These are phyloP conservation scores for Botia almorhae DNA, from an alignment of 2,797 vertebrate genomes.

Conservation along the genomic window DNA sequence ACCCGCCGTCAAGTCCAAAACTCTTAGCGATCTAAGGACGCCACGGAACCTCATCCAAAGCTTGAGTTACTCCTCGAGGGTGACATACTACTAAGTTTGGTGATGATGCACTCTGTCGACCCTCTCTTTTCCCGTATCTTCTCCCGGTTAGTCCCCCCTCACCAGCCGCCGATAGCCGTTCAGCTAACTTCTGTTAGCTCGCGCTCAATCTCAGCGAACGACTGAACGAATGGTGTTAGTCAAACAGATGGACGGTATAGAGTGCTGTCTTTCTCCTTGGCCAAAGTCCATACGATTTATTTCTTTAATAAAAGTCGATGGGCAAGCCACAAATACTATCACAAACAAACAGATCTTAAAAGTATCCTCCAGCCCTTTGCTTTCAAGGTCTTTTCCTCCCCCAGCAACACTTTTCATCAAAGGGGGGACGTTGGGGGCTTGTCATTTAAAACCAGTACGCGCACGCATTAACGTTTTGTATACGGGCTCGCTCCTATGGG, in stretches of 20 bases:
- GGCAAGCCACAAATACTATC: not conserved
- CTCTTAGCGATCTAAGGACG: slow-evolving; percentile 48
- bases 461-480: slow-evolving; percentile 38
- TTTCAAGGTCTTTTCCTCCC: slow-evolving; percentile 68
- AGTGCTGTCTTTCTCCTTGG: not conserved
- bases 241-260: not conserved
- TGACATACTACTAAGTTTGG: slow-evolving; percentile 71
- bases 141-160: slow-evolving; percentile 60
- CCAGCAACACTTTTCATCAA: slow-evolving; percentile 72
- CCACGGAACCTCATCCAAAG: slow-evolving; percentile 74
- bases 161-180: slow-evolving; percentile 51
- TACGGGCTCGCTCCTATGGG: slow-evolving; percentile 35
- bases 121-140: slow-evolving; percentile 17
- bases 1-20: slow-evolving; percentile 62
- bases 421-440: slow-evolving; percentile 10
- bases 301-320: not conserved
- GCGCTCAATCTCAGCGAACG: slow-evolving; percentile 37
- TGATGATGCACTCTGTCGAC: slow-evolving; percentile 52
- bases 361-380: slow-evolving; percentile 60
- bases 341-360: slow-evolving; percentile 34
- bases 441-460: slow-evolving; percentile 35
- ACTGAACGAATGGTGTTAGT: not conserved
- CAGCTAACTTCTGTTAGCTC: slow-evolving; percentile 59
- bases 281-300: not conserved
- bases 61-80: slow-evolving; percentile 74